These are phyloP conservation scores for Ormia ochracea DNA, from an alignment of 2,888 invertebrate genomes.

Conservation along the genomic window DNA sequence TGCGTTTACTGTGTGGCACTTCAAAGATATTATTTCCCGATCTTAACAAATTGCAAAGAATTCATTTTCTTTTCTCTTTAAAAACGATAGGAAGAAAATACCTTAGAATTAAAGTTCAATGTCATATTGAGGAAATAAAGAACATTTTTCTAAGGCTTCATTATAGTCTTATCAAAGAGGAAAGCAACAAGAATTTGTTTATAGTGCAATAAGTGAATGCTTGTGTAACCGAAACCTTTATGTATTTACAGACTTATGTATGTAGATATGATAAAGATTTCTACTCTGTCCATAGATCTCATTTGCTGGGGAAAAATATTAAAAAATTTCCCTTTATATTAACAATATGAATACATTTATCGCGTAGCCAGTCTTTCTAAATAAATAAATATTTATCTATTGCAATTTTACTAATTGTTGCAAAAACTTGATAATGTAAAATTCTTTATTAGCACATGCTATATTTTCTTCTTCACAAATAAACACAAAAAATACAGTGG, in stretches of 20 bases:
- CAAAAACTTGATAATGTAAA: too few species aligned
- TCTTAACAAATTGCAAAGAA: neutral
- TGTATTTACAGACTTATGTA: neutral
- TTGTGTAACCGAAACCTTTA: neutral
- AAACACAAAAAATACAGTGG: too few species aligned
- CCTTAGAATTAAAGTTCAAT: neutral
- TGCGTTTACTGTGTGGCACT: neutral
- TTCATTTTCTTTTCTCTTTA: neutral
- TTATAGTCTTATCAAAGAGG: neutral
- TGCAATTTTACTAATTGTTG: too few species aligned
- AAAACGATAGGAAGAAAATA: neutral
- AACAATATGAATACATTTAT: too few species aligned
- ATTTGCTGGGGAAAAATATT: too few species aligned
- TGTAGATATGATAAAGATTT: neutral
- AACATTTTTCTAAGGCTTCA: slow-evolving; percentile 13
- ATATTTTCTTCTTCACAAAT: too few species aligned
- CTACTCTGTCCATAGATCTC: too few species aligned
- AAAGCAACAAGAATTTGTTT: neutral
- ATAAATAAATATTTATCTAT: too few species aligned
- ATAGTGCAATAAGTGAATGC: slow-evolving; percentile 14
- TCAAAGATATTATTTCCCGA: neutral
- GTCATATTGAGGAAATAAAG: neutral
- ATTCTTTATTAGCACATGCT: too few species aligned
- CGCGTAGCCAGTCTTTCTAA: too few species aligned
- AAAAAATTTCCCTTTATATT: too few species aligned